Evolutionary conservation across 2,888 invertebrate genomes (phyloP).

Genomic region (Elmis aenea): DNA sequence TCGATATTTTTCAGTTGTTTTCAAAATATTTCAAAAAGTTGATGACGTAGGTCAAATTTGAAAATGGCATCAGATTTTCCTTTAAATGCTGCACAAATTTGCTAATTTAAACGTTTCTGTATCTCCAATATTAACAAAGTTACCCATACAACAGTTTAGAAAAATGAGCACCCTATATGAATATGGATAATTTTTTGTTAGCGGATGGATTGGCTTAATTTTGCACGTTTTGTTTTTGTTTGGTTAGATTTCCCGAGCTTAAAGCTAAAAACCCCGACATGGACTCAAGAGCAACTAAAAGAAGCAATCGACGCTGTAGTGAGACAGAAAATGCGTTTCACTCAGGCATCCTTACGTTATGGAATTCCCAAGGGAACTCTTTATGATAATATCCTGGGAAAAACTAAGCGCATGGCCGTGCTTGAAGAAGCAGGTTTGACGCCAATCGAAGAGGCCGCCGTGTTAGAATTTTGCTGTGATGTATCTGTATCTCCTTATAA

Average conservation of each 20-base stretch:
- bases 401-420: conserved; percentile 71
- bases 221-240: conserved; percentile 30
- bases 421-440: conserved; percentile 64
- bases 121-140: too few relatives aligned
- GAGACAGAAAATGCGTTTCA: conserved; percentile 71
- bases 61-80: too few relatives aligned
- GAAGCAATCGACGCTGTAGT: conserved; percentile 73
- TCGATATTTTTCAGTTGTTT: too few relatives aligned
- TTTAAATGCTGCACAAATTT: too few relatives aligned
- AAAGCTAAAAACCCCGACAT: conserved; percentile 69
- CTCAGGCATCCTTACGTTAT: conserved; percentile 66
- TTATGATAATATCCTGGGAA: conserved; percentile 73
- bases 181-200: conserved; percentile 1
- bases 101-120: too few relatives aligned
- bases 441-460: conserved; percentile 57
- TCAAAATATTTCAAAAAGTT: too few relatives aligned
- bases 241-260: conserved; percentile 56
- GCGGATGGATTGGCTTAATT: conserved; percentile 10
- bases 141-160: too few relatives aligned
- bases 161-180: not conserved
- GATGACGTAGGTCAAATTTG: too few relatives aligned
- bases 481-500: conserved; percentile 66
- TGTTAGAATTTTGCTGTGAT: conserved; percentile 70
- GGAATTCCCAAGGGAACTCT: conserved; percentile 73
- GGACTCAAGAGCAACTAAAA: conserved; percentile 69